Conservation (phyloP, 2,888 invertebrate species). For the Tipula helvola region DNA sequence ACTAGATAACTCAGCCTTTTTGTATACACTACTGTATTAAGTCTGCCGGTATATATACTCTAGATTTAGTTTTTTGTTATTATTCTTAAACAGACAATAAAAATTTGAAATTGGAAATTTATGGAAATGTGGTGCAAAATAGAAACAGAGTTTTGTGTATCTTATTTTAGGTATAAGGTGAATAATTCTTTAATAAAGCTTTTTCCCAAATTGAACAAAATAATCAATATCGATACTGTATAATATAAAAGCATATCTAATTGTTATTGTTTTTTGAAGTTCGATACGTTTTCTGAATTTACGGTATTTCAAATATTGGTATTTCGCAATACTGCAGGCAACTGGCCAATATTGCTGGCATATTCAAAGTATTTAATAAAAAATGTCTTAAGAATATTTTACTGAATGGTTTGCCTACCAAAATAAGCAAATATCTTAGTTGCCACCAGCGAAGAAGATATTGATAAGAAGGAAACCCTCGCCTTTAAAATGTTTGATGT, state of each 20-base stretch:
- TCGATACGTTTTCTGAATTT: too few species aligned
- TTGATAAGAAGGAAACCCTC: too few species aligned
- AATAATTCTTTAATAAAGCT: background rate
- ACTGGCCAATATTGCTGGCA: too few species aligned
- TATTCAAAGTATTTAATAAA: too few species aligned
- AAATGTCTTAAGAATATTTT: too few species aligned
- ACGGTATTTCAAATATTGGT: too few species aligned
- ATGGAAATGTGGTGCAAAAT: background rate
- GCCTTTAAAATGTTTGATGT: too few species aligned
- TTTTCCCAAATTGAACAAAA: background rate
- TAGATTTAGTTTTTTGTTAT: background rate
- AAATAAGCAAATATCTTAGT: too few species aligned
- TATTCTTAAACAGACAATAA: background rate
- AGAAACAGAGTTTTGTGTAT: background rate
- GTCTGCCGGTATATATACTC: background rate
- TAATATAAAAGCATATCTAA: background rate
- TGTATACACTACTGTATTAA: background rate
- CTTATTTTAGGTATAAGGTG: background rate
- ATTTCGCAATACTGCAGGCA: too few species aligned
- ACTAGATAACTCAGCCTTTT: background rate
- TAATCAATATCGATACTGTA: background rate
- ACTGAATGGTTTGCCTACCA: too few species aligned
- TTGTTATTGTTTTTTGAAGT: too few species aligned
- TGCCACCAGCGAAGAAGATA: too few species aligned
- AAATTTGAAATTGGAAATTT: background rate